phyloP scores from a whole-genome alignment of 2,797 vertebrate species.

The Falco concolor region DNA sequence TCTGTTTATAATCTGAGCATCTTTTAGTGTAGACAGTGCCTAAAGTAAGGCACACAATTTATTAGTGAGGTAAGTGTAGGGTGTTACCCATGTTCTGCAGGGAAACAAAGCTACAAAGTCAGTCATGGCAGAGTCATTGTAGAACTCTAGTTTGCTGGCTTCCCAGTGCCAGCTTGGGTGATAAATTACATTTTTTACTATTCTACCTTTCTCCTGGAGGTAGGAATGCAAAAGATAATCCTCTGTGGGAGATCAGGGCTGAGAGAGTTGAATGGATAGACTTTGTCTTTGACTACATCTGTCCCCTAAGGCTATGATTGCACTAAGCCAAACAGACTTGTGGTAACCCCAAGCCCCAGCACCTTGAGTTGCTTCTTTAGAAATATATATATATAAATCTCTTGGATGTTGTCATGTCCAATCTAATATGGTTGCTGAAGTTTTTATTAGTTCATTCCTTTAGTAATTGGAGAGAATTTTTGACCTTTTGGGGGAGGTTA shows the following conservation, averaged over 20 bases:
- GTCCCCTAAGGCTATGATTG: background rate
- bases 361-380: background rate
- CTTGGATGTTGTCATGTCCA: background rate
- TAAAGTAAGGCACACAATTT: background rate
- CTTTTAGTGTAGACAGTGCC: background rate
- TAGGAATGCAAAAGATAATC: background rate
- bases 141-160: background rate
- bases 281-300: background rate
- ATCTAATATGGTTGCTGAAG: slow-evolving; percentile 14
- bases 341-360: background rate
- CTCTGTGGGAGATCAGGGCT: background rate
- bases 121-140: background rate
- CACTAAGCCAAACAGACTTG: background rate
- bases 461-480: slow-evolving; percentile 46
- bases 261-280: background rate
- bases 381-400: background rate
- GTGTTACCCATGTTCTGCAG: background rate
- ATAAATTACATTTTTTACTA: background rate
- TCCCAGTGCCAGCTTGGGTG: background rate
- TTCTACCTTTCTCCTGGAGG: background rate
- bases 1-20: slow-evolving; percentile 1
- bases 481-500: slow-evolving; percentile 34
- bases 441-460: slow-evolving; percentile 21
- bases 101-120: background rate
- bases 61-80: background rate